Evolutionary conservation across 2,113 vertebrate species (phyloP).

Genomic region (Columbina picui): DNA sequence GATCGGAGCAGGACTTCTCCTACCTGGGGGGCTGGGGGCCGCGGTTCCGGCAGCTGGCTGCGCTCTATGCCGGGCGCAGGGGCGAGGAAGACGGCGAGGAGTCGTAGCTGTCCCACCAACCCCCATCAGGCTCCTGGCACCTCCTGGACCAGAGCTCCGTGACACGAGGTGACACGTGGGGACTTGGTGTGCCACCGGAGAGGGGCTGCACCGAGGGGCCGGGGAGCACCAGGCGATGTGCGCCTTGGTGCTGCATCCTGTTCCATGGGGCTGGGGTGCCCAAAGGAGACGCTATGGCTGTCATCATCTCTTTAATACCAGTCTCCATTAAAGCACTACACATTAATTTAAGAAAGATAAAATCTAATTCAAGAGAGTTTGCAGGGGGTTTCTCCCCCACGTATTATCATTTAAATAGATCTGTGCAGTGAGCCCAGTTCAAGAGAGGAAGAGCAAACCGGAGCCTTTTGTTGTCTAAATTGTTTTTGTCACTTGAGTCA

Average conservation of each 20-base stretch:
- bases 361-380: conserved; percentile 26
- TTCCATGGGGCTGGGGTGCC: background rate
- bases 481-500: conserved; percentile 57
- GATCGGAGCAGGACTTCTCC: conserved; percentile 96
- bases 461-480: conserved; percentile 59
- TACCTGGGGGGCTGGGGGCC: conserved; percentile 95
- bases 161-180: background rate
- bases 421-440: conserved; percentile 18
- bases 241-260: background rate
- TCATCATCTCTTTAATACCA: background rate
- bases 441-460: conserved; percentile 14
- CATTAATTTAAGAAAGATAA: conserved; percentile 12
- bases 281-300: background rate
- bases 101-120: conserved; percentile 79
- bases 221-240: fast-evolving
- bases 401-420: conserved; percentile 66
- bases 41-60: conserved; percentile 92
- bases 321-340: background rate
- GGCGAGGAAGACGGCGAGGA: conserved; percentile 82
- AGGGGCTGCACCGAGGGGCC: fast-evolving
- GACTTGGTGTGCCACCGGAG: too few species aligned
- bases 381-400: background rate
- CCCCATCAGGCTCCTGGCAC: fast-evolving
- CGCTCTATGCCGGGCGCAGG: conserved; percentile 85
- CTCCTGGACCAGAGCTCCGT: fast-evolving